Conservation (phyloP, 2,113 vertebrate genomes). For the western clawed frog (Xenopus tropicalis) region UCB_Xtro_10.0 CM004443.2:207624501-207625000, state of each 20-base stretch:
- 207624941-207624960: no score
- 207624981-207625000: no score
- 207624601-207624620: conserved; percentile 86
- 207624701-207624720: conserved; percentile 49
- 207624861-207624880: no score
- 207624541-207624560: conserved; percentile 44
- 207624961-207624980: no score
- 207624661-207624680: conserved; percentile 10
- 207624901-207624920: no score
- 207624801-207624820: background rate
- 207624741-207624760: conserved; percentile 58
- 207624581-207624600: conserved; percentile 81
- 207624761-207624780: conserved; percentile 62
- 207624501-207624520: conserved; percentile 61
- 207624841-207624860: no score
- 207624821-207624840: no score
- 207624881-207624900: no score
- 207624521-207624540: conserved; percentile 35
- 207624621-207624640: conserved; percentile 70
- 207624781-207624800: accelerated
- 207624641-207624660: conserved; percentile 48
- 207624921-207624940: no score
- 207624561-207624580: conserved; percentile 68
- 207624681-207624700: conserved; percentile 43
- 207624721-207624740: conserved; percentile 46